Conservation (phyloP, 2,888 invertebrate species). For the Bombylius discolor region DNA sequence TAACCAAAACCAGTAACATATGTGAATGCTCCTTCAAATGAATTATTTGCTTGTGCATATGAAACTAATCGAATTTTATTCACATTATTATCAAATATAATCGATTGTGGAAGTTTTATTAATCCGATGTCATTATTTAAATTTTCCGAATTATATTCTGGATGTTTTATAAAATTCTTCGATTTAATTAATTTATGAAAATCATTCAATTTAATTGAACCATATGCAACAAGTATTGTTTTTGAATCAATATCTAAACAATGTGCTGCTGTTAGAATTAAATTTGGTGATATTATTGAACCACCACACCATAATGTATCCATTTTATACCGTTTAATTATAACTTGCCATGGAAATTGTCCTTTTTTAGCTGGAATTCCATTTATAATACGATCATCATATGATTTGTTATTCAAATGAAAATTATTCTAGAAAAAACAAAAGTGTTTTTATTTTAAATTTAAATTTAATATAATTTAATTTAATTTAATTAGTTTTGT, state of each 20-base stretch:
- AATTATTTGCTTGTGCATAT: conserved; percentile 12
- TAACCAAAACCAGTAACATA: conserved; percentile 27
- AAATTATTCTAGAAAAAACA: too few species aligned
- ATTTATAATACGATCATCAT: background rate
- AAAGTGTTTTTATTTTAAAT: too few species aligned
- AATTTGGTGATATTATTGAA: conserved; percentile 24
- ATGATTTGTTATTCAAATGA: too few species aligned
- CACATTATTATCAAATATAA: conserved; percentile 20
- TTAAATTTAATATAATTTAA: too few species aligned
- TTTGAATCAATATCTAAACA: conserved; percentile 20
- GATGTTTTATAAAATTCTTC: conserved; percentile 22
- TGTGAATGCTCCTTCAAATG: conserved; percentile 21
- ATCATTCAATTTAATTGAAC: conserved; percentile 21
- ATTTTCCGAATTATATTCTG: conserved; percentile 22
- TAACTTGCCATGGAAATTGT: conserved; percentile 30
- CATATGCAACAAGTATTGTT: conserved; percentile 24
- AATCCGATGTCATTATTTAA: conserved; percentile 29
- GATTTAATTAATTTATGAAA: conserved; percentile 22
- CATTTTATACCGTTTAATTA: conserved; percentile 24
- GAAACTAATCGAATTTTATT: conserved; percentile 24
- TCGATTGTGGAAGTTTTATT: conserved; percentile 21
- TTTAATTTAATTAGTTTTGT: too few species aligned
- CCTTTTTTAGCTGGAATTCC: background rate
- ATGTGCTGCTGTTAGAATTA: conserved; percentile 33
- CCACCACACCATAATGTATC: conserved; percentile 29